Base-by-base conservation (phyloP, 2,888 invertebrate species). In the Drosophila meridiana region DNA sequence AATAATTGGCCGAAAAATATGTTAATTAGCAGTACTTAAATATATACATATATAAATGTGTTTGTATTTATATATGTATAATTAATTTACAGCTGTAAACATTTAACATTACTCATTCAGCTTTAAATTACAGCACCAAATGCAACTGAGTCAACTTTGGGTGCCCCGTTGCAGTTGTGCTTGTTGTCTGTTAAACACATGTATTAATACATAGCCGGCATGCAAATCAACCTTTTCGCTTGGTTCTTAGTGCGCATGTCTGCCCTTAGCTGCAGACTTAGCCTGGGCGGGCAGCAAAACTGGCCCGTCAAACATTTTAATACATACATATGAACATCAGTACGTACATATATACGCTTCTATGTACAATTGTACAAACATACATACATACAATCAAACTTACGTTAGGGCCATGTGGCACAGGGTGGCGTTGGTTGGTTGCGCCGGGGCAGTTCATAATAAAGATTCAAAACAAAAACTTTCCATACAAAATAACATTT, bases 161-260 rank as follows among this genome's bases (percentile, higher is more conserved):
- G 45, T 20, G 7, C 38, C 26, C 4, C 9, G 34, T 1, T 60
- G 28, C 26, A 36, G 43, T 56, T 45, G 36, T 43, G 13, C 28
- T 50, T 4, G 36, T 28, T 50, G 36, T 59, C 11, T 43, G 52
- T 2, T 32, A 47, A 34, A 13, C 14, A 59, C 30, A 20, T 14
- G 55, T 53, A 58, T 57, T 58, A 48, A 58, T 56, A 40, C 28
- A 65, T 60, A 42, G 42, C 45, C 62, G 57, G 43, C 34, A 57
- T 59, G 52, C 43, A 45, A 62, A 53, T 65, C 30, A 58, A 47
- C 53, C 32, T 66, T 26, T 56, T 63, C 57, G 30, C 45, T 61
- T 40, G 13, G 43, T 20, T 26, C 13, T 32, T 30, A 60, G 32
- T 87, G 90, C 89, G 89, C 89, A 89, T 83, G 89, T 86, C 88